These are phyloP conservation scores for Crotalus helleri DNA, from an alignment of 2,113 vertebrate species.

Conservation along the genomic window DNA sequence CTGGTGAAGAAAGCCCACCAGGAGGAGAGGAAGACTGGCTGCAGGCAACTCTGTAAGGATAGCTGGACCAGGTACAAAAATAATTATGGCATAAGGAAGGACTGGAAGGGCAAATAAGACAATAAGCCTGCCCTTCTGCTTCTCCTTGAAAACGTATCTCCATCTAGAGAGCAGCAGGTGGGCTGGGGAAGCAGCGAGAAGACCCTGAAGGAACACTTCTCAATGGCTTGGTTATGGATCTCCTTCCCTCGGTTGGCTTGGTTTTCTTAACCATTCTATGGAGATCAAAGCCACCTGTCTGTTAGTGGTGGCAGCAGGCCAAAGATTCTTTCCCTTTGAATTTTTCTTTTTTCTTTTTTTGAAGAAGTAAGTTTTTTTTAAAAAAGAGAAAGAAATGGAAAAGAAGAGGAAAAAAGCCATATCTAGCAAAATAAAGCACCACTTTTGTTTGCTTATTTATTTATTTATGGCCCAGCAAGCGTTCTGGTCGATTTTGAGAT, in stretches of 20 bases:
- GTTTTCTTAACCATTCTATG: constrained; percentile 49
- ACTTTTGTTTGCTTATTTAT: constrained; percentile 29
- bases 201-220: not conserved
- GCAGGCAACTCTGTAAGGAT: not conserved
- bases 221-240: constrained; percentile 51
- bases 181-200: not conserved
- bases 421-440: not conserved
- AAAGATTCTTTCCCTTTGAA: not conserved
- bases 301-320: fast-evolving
- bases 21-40: not conserved
- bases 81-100: not conserved
- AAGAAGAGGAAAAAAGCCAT: not conserved
- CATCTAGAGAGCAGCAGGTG: constrained; percentile 4
- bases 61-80: not conserved
- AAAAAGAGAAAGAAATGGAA: not conserved
- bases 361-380: not conserved
- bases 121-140: not conserved
- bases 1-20: not conserved
- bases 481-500: constrained; percentile 37
- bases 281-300: constrained; percentile 32
- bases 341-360: not conserved
- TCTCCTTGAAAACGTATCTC: not conserved
- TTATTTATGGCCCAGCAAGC: not conserved
- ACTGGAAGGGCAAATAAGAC: not conserved
- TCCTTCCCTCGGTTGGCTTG: constrained; percentile 22